Conservation (phyloP, 2,113 vertebrate genomes). For the Oreochromis aureus region DNA sequence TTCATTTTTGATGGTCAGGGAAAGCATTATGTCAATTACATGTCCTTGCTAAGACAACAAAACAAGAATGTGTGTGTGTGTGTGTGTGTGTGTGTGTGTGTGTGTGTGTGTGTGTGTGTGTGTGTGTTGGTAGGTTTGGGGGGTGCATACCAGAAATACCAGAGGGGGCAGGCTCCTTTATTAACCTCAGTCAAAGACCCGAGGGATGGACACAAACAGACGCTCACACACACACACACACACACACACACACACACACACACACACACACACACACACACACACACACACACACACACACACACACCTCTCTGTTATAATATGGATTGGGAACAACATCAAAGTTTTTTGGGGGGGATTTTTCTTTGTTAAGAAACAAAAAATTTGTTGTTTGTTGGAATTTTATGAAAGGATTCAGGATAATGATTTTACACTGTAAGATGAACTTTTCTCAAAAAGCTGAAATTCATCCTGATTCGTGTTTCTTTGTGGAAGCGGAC, state of each 20-base stretch:
- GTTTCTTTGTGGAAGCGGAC: not conserved
- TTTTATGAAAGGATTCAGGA: not conserved
- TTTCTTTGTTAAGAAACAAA: not conserved
- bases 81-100: not conserved
- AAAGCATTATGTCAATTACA: not conserved
- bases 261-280: accelerated
- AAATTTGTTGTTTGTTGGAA: not conserved
- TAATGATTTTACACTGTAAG: not conserved
- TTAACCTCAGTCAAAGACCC: constrained; percentile 51
- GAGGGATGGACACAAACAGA: constrained; percentile 41
- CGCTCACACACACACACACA: not conserved
- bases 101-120: too few relatives aligned
- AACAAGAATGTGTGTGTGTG: not conserved
- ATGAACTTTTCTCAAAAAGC: not conserved
- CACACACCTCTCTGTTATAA: not conserved
- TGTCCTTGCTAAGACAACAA: not conserved
- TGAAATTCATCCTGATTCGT: not conserved
- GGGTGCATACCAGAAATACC: constrained; percentile 67
- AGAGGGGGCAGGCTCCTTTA: constrained; percentile 58
- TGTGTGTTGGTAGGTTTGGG: not conserved
- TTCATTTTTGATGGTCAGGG: not conserved
- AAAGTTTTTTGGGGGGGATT: not conserved
- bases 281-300: accelerated
- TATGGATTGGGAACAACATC: not conserved
- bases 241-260: too few relatives aligned